phyloP scores from a whole-genome alignment of 1,140 invertebrate species.

The Drosophila malerkotliana region DNA sequence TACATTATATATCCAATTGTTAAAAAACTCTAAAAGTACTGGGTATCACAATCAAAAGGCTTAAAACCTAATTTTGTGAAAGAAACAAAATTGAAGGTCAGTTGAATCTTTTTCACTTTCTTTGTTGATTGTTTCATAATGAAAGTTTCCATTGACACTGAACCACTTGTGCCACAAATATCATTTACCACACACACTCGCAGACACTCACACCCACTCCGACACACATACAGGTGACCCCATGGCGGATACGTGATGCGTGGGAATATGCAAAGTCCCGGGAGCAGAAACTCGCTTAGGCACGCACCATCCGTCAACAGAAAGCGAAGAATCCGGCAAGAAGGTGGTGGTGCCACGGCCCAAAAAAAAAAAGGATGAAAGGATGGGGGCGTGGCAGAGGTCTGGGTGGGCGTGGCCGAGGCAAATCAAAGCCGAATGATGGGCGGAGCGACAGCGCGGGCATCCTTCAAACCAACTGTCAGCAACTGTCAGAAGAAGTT shows the following conservation, averaged over 20 bases:
- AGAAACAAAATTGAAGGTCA: neutral
- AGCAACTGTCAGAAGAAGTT: slow-evolving; percentile 80
- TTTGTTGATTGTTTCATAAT: neutral
- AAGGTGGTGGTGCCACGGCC: neutral
- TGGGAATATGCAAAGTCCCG: slow-evolving; percentile 45
- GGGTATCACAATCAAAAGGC: neutral
- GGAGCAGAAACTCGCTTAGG: slow-evolving; percentile 41
- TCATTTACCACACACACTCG: slow-evolving; percentile 9
- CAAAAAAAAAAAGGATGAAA: slow-evolving; percentile 2
- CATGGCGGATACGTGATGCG: slow-evolving; percentile 44
- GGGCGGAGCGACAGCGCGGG: slow-evolving; percentile 25
- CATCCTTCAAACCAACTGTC: slow-evolving; percentile 78
- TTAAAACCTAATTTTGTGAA: neutral
- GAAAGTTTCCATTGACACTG: slow-evolving; percentile 14
- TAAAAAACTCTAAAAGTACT: too few relatives aligned
- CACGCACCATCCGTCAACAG: slow-evolving; percentile 48
- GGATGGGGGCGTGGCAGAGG: slow-evolving; percentile 15
- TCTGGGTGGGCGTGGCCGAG: slow-evolving; percentile 13
- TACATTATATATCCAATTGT: too few relatives aligned
- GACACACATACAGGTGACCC: slow-evolving; percentile 25
- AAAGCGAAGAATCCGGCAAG: neutral
- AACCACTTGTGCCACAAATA: slow-evolving; percentile 16
- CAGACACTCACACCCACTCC: neutral
- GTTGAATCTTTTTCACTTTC: neutral
- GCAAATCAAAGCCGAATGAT: slow-evolving; percentile 53